Base-by-base conservation (phyloP, 2,797 vertebrate species). In the Sebastolobus alascanus region DNA sequence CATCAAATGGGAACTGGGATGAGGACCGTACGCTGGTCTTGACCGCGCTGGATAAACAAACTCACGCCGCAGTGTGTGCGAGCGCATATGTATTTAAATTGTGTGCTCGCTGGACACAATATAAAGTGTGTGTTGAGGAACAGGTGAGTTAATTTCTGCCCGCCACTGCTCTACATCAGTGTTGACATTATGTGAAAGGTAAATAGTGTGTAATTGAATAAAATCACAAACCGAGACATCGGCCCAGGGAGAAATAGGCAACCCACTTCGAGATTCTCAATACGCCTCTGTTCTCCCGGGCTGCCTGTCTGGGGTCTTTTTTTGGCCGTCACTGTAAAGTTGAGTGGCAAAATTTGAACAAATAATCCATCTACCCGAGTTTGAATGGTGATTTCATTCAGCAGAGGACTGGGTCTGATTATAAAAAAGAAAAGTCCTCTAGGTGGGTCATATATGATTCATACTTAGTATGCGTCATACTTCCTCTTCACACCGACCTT, bases 181-280 rank as follows among this genome's bases (percentile, higher is more conserved):
- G 91, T 92, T 94, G 93, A 93, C 92, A 85, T 91, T 85, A 89
- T 80, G 83, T 72, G 90, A 92, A 92, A 91, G 82, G 85, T 91
- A 94, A 95, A 94, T 79, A 93, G 59, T 87, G 61, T 63, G 80
- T 92, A 93, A 93, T 90, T 94, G 87, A 93, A 92, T 90, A 84
- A 94, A 93, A 93, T 91, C 91, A 91, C 94, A 90, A 80, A 82
- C 69, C 35, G 22, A 80, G 60, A 87, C 88, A 87, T 88, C 40
- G 25, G 84, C 74, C 71, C 1, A 25, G 52, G 67, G 79, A 86
- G 82, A 83, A 87, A 82, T 6, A 72, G 59, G 83, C 66, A 38
- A 54, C 27, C 70, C 73, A 64, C 82, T 91, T 83, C 76, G 72
- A 84, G 82, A 82, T 88, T 89, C 82, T 93, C 85, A 94, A 93